Percentiles rank a stretch among this genome's conserved stretches.
These are phyloP conservation scores for Mnemiopsis leidyi DNA, from an alignment of 37 sponge, comb jelly and placozoan species.

Conservation along the genomic window DNA sequence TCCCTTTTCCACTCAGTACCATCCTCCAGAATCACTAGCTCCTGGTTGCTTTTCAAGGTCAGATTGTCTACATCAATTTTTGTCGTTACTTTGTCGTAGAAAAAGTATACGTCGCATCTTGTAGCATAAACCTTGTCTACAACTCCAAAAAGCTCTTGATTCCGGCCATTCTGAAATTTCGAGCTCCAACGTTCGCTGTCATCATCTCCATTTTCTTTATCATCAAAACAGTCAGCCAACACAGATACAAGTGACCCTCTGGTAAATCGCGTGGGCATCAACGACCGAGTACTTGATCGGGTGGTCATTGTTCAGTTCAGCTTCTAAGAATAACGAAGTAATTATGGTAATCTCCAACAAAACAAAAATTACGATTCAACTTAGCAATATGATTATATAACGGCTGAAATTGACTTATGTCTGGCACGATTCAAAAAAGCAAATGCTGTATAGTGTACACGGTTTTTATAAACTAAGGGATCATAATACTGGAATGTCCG, in stretches of 20 bases:
- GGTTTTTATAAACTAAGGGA: too few species aligned
- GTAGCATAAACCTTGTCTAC: not conserved
- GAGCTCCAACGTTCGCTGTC: not conserved
- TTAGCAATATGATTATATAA: too few species aligned
- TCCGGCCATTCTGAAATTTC: not conserved
- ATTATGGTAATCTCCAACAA: too few species aligned
- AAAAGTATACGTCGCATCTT: constrained; percentile 3
- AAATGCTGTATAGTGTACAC: too few species aligned
- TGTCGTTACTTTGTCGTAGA: not conserved
- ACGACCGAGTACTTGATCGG: not conserved
- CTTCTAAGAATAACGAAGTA: not conserved
- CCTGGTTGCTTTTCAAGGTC: not conserved
- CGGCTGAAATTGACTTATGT: too few species aligned
- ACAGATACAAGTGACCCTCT: not conserved
- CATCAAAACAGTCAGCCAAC: not conserved
- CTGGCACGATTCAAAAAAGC: too few species aligned
- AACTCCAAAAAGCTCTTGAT: not conserved
- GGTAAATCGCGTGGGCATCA: too few species aligned
- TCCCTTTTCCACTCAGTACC: not conserved
- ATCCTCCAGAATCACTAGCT: not conserved
- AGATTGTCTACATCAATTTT: not conserved
- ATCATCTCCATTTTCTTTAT: not conserved
- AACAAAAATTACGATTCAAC: too few species aligned
- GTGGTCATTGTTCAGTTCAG: not conserved
- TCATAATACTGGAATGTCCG: too few species aligned